Conservation (phyloP, 2,797 vertebrate species). For the Trachurus trachurus region DNA sequence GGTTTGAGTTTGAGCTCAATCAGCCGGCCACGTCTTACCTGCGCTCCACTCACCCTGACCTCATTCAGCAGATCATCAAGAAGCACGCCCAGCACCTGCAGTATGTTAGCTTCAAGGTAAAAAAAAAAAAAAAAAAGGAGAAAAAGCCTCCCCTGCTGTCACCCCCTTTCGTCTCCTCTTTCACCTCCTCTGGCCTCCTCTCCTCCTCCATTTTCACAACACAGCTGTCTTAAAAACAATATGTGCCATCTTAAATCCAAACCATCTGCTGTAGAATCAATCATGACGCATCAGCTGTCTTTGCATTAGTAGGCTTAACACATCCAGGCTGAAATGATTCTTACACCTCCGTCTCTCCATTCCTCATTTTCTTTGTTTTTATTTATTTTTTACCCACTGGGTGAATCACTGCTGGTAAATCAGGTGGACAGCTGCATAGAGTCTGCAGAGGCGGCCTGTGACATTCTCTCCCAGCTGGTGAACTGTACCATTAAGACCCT, state of each 20-base stretch:
- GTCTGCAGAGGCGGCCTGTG: constrained; percentile 92
- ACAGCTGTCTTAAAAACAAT: constrained; percentile 42
- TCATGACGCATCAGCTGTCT: constrained; percentile 42
- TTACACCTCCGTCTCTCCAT: constrained; percentile 31
- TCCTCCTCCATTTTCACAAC: constrained; percentile 43
- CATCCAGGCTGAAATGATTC: constrained; percentile 36
- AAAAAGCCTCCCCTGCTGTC: constrained; percentile 22
- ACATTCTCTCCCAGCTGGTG: constrained; percentile 92
- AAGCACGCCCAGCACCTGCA: constrained; percentile 92
- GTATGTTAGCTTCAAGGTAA: constrained; percentile 94
- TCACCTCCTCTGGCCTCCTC: constrained; percentile 15
- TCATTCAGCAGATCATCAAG: constrained; percentile 95
- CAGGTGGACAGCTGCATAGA: constrained; percentile 93
- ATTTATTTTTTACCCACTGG: constrained; percentile 6
- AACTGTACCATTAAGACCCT: constrained; percentile 93
- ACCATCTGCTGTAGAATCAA: constrained; percentile 55
- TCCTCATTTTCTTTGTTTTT: constrained; percentile 17
- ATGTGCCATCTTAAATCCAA: constrained; percentile 45
- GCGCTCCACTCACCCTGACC: constrained; percentile 92
- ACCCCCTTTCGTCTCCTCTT: constrained; percentile 15
- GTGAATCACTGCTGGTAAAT: constrained; percentile 58
- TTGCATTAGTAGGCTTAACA: constrained; percentile 36
- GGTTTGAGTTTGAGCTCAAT: constrained; percentile 94
- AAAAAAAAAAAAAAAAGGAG: no score
- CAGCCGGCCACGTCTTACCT: constrained; percentile 92